phyloP scores from a whole-genome alignment of 2,113 vertebrate species.

The Edolisoma coerulescens region DNA sequence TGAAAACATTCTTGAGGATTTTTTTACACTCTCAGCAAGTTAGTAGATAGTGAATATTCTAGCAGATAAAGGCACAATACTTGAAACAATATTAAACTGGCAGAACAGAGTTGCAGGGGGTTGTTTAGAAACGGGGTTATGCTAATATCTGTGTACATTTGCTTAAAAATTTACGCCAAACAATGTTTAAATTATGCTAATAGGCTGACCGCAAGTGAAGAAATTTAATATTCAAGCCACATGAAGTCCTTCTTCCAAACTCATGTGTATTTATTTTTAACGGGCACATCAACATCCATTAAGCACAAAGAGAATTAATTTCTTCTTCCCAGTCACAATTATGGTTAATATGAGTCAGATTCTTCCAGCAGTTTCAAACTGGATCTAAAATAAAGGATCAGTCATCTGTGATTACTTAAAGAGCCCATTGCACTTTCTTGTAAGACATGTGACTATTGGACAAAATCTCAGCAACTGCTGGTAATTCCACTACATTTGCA shows the following conservation, averaged over 20 bases:
- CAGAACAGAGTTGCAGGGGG: background rate
- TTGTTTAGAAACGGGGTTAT: background rate
- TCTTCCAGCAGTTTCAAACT: background rate
- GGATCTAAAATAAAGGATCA: background rate
- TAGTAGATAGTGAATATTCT: background rate
- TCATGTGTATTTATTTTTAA: background rate
- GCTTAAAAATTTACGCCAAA: background rate
- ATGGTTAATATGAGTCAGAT: background rate
- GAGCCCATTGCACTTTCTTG: background rate
- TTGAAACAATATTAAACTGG: background rate
- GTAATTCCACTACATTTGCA: background rate
- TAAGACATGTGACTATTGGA: background rate
- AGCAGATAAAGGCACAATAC: background rate
- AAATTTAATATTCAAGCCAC: background rate
- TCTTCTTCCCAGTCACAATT: background rate
- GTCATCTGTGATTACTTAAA: background rate
- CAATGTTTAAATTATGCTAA: constrained; percentile 31
- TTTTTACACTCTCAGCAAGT: background rate
- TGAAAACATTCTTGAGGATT: background rate
- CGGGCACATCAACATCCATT: background rate
- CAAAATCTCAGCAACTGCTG: background rate
- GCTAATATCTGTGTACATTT: background rate
- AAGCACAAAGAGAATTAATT: background rate
- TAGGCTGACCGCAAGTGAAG: background rate
- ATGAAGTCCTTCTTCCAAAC: background rate